Base-by-base conservation (phyloP, 2,888 invertebrate species). In the Caenorhabditis afra region DNA sequence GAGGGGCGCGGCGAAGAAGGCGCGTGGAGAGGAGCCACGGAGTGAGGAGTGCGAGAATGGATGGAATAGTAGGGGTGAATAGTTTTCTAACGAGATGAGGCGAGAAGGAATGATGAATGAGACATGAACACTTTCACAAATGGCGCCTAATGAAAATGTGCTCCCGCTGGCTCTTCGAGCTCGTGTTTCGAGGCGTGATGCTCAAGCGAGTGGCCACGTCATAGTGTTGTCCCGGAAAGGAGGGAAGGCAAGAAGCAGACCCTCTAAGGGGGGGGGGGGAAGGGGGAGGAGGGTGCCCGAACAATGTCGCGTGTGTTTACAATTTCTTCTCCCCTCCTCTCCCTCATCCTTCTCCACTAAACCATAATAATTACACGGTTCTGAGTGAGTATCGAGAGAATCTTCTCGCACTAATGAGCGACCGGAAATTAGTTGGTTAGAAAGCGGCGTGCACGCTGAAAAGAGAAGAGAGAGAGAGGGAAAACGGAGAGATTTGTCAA, bases 31-130 rank as follows among this genome's bases (percentile, higher is more conserved):
- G 20, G 41, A 53, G 47, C 18, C 41, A 29, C 44, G 29, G 44
- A 53, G 35, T 16, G 53, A 66, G 35, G 35, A 61, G 44, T 23
- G 58, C 53, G 29, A 29, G 29, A 29, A 29, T 29, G 29, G 29
- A 7, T 29, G 29, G 29, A 8, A 41, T n/a, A 41, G 41, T 8
- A 11, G 11, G n/a, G 39, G 49, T 12, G 35, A 18, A 29, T 18
- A n/a, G 47, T 71, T 64, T 55, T 49, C 39, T 71, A 71, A 71
- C 64, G 64, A 71, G 57, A 64, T 49, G 70, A 53, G 20, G 45
- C 20, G 29, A 44, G 64, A 65, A 23, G 47, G 47, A 41, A n/a
- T n/a, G 39, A 44, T 44, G 50, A 50, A 37, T 5, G 11, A 41
- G 41, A 41, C 14, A 8, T 41, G 41, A 41, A 41, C 12, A 41